phyloP scores from a whole-genome alignment of 2,797 vertebrate genomes.

The Coracias cyanogaster region DNA sequence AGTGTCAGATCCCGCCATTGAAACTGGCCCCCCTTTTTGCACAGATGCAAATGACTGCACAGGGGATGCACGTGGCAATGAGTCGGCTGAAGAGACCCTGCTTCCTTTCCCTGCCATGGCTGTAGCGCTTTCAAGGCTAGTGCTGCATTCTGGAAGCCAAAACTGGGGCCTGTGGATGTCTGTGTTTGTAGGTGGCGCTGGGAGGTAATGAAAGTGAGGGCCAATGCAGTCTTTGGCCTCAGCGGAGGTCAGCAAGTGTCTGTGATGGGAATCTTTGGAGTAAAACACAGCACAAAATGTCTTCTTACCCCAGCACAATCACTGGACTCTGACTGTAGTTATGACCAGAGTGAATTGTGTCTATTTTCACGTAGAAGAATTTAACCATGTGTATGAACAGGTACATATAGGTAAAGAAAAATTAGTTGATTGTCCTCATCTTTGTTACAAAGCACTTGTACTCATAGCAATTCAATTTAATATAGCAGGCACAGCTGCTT shows the following conservation, averaged over 20 bases:
- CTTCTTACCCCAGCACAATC: background rate
- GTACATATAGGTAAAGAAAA: background rate
- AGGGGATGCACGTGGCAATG: rapidly evolving
- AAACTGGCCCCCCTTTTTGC: background rate
- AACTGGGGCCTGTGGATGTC: background rate
- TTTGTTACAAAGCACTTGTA: background rate
- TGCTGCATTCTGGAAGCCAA: background rate
- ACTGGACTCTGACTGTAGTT: background rate
- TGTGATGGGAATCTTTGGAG: background rate
- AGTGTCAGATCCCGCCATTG: background rate
- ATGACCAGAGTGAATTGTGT: background rate
- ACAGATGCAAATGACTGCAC: background rate
- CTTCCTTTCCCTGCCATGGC: background rate
- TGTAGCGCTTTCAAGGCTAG: background rate
- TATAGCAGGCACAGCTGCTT: background rate
- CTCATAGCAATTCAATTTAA: background rate
- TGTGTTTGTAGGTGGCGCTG: background rate
- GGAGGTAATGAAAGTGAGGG: background rate
- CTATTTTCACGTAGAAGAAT: background rate
- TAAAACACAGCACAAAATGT: background rate
- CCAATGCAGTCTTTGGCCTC: background rate
- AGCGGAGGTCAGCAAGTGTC: rapidly evolving
- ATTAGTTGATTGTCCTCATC: background rate
- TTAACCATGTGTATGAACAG: background rate
- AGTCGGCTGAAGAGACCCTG: rapidly evolving